Evolutionary conservation across 2,888 invertebrate genomes (phyloP).

Genomic region (Lissocephala sabroskyi): DNA sequence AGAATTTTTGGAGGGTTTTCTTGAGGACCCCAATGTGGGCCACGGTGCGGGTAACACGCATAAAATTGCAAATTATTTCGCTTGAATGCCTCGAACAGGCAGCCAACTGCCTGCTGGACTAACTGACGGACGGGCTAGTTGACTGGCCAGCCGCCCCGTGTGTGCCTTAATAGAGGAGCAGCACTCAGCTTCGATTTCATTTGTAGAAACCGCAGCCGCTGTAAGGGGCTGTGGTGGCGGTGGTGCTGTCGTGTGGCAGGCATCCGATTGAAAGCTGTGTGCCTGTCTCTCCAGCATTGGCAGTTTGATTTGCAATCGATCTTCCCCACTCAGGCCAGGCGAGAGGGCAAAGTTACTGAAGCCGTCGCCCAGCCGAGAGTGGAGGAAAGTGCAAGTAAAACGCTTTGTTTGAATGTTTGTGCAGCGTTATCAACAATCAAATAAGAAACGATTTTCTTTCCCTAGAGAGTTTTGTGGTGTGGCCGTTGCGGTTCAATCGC

Average conservation of each 20-base stretch:
- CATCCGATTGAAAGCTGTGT: conserved; percentile 34
- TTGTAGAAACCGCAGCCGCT: conserved; percentile 40
- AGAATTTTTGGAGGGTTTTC: no score
- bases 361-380: conserved; percentile 25
- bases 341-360: conserved; percentile 44
- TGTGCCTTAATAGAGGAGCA: no score
- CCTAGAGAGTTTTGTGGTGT: conserved; percentile 38
- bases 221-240: no score
- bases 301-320: conserved; percentile 52
- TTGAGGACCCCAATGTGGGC: no score
- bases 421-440: conserved; percentile 48
- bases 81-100: conserved; percentile 37
- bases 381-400: conserved; percentile 60
- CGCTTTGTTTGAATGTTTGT: conserved; percentile 35
- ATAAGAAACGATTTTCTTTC: no score
- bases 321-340: conserved; percentile 32
- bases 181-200: conserved; percentile 55
- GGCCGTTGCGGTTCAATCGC: conserved; percentile 40
- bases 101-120: conserved; percentile 17
- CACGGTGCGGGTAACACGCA: conserved; percentile 45
- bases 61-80: conserved; percentile 55
- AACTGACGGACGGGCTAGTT: no score
- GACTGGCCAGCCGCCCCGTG: no score
- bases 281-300: conserved; percentile 25
- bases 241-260: conserved; percentile 57